Evolutionary conservation across 1,140 invertebrate species (phyloP), one percentile per base, ranked within the genome.

Genomic region (Drosophila pectinifera): DNA sequence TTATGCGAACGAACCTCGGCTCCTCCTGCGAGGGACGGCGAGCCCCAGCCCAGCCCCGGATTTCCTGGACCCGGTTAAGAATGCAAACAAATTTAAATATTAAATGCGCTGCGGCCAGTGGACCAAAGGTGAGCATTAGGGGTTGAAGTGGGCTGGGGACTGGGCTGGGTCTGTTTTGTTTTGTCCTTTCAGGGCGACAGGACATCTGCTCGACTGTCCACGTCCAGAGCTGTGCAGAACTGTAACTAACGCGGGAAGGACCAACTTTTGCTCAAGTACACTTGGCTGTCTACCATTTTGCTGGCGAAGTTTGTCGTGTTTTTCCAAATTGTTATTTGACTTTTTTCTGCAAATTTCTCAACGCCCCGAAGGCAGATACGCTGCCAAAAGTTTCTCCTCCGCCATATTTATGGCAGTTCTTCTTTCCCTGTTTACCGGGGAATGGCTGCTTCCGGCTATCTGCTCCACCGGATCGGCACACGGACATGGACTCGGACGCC

Each of bases 41-140:
- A 41, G 57, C 57, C 63, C 72, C 56, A 59, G 13, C 63, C 72
- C 56, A 59, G 13, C 38, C 54, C 26, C 39, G 24, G 20, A 22
- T 16, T 41, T 58, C 56, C 54, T 53, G 46, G n/a, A 28, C 18
- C 18, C 45, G 38, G 70, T 86, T 86, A 86, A 76, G 82, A 86
- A 88, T 86, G 83, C 82, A 86, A 62, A 86, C 82, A 88, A 70
- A 86, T 86, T 86, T 86, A 79, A 86, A 86, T 86, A 86, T 86
- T 86, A 86, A 88, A 88, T 88, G 83, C 63, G 78, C 7, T 61
- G 42, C 49, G 45, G 39, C 5, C 43, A 31, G 51, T 41, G 59
- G 61, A 72, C 28, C 42, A 51, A 43, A 48, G 58, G 72, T 59
- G 53, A 42, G 57, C 24, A 57, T 46, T 46, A 20, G 31, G 36